Evolutionary conservation across 2,113 vertebrate species (phyloP), one percentile per base, ranked within the genome.

Genomic region (Passer montanus): DNA sequence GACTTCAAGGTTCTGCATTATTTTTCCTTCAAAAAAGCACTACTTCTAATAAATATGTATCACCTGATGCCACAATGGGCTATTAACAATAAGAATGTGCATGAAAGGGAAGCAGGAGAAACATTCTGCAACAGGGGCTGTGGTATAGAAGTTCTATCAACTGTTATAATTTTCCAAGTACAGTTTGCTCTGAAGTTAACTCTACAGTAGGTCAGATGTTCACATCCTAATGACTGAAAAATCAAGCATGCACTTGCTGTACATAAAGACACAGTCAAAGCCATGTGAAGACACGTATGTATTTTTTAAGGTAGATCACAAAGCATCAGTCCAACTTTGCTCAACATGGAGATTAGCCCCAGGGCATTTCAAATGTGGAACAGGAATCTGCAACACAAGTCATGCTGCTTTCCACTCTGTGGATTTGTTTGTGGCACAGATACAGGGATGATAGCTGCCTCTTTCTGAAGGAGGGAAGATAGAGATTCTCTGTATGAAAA

Each of bases 251-350:
- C 7, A 19, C 19, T 84, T 81, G 19, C 23, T 50, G 30, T 35
- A 35, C 4, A 4, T 46, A 80, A 77, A 89, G 22, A 20, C 28
- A 68, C 15, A 7, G 11, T 50, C 73, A 84, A 87, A 84, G 7
- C 39, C 44, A 31, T 16, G 7, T 55, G 35, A 77, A 74, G 74
- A 55, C 20, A 23, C 0, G 0, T 0, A 1, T 33, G 12, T 60
- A 6, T 74, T 62, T 91, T 94, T 62, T 47, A 74, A 70, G 0
- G 4, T 13, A 58, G 16, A 52, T 20, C 31, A 72, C 23, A 77
- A 92, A 84, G 30, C 14, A 80, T 21, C 10, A 64, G 17, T 10
- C 22, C 0, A 4, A 53, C 7, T 26, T 78, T 44, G 6, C n/a
- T 85, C 52, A 70, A 7, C 23, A n/a, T 35, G 37, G 35, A 77